Conservation (phyloP, 2,888 invertebrate species). For the Patella ulyssiponensis region DNA sequence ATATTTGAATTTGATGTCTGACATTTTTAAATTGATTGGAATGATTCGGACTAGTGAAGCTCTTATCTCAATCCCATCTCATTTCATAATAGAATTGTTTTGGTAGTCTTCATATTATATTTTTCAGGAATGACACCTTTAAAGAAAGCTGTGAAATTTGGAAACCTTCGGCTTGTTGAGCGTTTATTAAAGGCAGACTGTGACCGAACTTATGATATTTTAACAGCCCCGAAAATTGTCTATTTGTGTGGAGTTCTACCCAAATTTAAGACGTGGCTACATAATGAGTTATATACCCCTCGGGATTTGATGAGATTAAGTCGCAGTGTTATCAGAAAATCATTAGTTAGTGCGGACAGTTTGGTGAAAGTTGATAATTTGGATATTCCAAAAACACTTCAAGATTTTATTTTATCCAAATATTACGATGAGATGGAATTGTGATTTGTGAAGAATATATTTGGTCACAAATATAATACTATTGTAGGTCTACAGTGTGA, state of each 20-base stretch:
- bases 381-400: constrained; percentile 34
- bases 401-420: constrained; percentile 39
- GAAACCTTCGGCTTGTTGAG: constrained; percentile 39
- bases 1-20: too few relatives aligned
- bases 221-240: constrained; percentile 30
- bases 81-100: too few relatives aligned
- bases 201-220: constrained; percentile 27
- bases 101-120: not conserved
- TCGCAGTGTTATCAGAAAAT: constrained; percentile 30
- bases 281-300: constrained; percentile 41
- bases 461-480: too few relatives aligned
- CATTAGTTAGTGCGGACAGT: constrained; percentile 25
- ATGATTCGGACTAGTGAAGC: too few relatives aligned
- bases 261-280: constrained; percentile 40
- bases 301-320: constrained; percentile 37
- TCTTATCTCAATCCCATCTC: too few relatives aligned
- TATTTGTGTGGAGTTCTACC: constrained; percentile 37
- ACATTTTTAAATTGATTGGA: too few relatives aligned
- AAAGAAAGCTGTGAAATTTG: constrained; percentile 38
- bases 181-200: constrained; percentile 40
- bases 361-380: constrained; percentile 25
- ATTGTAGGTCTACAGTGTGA: too few relatives aligned
- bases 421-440: constrained; percentile 15
- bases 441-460: not conserved
- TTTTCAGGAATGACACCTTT: constrained; percentile 33